phyloP scores from a whole-genome alignment of 1,140 invertebrate species.

The Cyclina sinensis region DNA sequence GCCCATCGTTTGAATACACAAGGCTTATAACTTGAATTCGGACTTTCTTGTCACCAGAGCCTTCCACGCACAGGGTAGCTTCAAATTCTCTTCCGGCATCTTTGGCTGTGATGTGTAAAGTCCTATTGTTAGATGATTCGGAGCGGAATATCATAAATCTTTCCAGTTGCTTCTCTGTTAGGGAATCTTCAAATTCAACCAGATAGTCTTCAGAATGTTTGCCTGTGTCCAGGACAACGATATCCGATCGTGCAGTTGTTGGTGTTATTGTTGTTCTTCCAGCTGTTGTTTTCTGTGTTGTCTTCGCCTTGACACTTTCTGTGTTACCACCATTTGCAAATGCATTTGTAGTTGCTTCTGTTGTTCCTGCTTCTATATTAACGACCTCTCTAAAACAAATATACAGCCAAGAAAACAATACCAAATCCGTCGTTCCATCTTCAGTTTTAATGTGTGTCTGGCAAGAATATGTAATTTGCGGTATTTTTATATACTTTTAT shows the following conservation, averaged over 20 bases:
- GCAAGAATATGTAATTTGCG: neutral
- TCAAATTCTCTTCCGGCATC: neutral
- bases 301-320: neutral
- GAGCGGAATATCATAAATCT: neutral
- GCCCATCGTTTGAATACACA: constrained; percentile 36
- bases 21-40: neutral
- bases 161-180: neutral
- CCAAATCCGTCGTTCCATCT: neutral
- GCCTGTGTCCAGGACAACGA: neutral
- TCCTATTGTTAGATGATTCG: neutral
- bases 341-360: neutral
- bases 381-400: neutral
- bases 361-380: neutral
- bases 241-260: neutral
- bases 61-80: neutral
- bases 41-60: neutral
- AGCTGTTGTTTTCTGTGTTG: neutral
- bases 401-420: neutral
- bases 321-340: neutral
- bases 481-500: neutral
- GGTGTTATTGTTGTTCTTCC: neutral
- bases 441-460: neutral
- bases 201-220: neutral
- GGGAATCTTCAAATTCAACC: neutral
- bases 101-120: neutral